Evolutionary conservation across 1,140 invertebrate species (phyloP).

Genomic region (Heliothis virescens): DNA sequence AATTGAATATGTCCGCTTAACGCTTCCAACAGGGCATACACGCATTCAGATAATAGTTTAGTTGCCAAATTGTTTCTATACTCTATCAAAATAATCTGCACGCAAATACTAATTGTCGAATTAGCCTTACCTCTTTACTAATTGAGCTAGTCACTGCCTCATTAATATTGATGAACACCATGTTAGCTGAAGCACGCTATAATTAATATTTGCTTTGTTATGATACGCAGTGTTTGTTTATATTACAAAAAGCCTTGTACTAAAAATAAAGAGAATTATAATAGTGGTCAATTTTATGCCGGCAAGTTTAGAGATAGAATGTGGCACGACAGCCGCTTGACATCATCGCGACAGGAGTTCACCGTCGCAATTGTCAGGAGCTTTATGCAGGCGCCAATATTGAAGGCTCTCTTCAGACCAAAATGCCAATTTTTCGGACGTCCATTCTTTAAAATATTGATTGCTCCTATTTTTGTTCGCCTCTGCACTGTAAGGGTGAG

Average conservation of each 20-base stretch:
- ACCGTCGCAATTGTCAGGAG: neutral
- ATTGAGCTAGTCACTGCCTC: neutral
- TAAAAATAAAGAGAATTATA: no score
- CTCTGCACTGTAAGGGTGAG: neutral
- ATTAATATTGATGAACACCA: slow-evolving; percentile 30
- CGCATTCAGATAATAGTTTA: neutral
- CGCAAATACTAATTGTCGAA: slow-evolving; percentile 16
- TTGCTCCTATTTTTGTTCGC: neutral
- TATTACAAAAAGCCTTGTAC: neutral
- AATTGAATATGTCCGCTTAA: neutral
- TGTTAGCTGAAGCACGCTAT: neutral
- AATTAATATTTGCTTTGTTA: slow-evolving; percentile 15
- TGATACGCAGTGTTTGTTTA: neutral
- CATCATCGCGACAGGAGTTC: neutral
- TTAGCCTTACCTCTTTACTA: slow-evolving; percentile 16
- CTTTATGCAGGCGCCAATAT: neutral
- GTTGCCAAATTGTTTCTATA: slow-evolving; percentile 9
- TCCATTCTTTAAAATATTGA: neutral
- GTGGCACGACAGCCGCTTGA: neutral
- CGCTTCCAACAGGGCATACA: neutral
- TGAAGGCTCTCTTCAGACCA: neutral
- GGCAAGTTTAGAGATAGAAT: neutral
- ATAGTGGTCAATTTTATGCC: neutral
- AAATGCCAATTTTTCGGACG: neutral
- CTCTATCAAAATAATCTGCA: neutral